These are phyloP conservation scores for Melieria picta DNA, from an alignment of 2,888 invertebrate genomes.

Conservation along the genomic window DNA sequence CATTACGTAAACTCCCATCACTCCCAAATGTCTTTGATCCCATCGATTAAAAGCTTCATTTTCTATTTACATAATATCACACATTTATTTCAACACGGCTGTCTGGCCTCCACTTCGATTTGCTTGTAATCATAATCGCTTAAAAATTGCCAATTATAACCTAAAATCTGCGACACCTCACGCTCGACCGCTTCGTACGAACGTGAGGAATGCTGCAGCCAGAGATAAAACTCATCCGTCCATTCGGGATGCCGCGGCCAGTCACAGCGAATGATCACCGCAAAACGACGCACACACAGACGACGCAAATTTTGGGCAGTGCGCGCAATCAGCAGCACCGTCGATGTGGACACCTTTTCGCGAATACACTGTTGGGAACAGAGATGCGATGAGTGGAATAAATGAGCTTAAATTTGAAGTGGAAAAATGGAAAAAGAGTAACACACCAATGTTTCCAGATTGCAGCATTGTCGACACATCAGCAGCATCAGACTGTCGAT, in stretches of 20 bases:
- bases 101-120: constrained; percentile 63
- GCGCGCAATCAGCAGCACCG: constrained; percentile 76
- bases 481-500: constrained; percentile 76
- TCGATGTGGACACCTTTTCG: constrained; percentile 81
- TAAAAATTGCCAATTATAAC: constrained; percentile 75
- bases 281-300: constrained; percentile 76
- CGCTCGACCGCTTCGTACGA: constrained; percentile 74
- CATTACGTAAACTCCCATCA: no score
- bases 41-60: no score
- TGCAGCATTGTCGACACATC: constrained; percentile 74
- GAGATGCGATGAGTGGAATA: no score
- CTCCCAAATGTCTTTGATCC: no score
- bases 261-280: constrained; percentile 75
- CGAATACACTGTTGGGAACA: constrained; percentile 70
- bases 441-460: constrained; percentile 75
- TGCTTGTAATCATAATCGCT: constrained; percentile 73
- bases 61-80: constrained; percentile 32
- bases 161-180: constrained; percentile 77
- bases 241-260: constrained; percentile 77
- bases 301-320: constrained; percentile 72
- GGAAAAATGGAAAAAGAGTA: not conserved
- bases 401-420: not conserved
- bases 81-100: constrained; percentile 42
- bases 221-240: constrained; percentile 74
- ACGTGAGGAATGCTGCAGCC: constrained; percentile 72